phyloP scores from a whole-genome alignment of 2,797 vertebrate genomes.

The Ataeniobius toweri region DNA sequence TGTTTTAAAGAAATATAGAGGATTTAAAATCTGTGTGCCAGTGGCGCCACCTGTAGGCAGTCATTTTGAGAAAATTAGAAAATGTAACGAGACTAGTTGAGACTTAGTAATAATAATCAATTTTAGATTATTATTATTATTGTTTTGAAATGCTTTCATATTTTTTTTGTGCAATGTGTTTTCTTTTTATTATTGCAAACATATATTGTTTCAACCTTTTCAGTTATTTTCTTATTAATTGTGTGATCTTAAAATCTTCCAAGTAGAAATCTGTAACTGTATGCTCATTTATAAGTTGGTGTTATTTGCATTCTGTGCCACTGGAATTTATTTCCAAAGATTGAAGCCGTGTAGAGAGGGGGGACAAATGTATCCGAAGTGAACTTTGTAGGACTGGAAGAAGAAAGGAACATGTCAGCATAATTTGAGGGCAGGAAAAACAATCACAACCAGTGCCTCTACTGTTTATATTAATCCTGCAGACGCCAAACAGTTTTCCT shows the following conservation, averaged over 20 bases:
- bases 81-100: slow-evolving; percentile 61
- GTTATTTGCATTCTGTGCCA: slow-evolving; percentile 32
- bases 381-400: slow-evolving; percentile 57
- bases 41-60: slow-evolving; percentile 83
- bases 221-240: not conserved
- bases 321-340: slow-evolving; percentile 47
- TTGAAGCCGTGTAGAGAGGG: slow-evolving; percentile 48
- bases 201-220: not conserved
- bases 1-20: slow-evolving; percentile 55
- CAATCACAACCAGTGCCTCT: slow-evolving; percentile 72
- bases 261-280: not conserved
- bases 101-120: slow-evolving; percentile 15
- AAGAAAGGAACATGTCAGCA: slow-evolving; percentile 69
- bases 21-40: slow-evolving; percentile 63
- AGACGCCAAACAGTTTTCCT: slow-evolving; percentile 76
- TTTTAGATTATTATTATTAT: not conserved
- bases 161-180: not conserved
- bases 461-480: slow-evolving; percentile 79
- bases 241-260: not conserved
- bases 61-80: slow-evolving; percentile 70
- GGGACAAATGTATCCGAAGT: slow-evolving; percentile 52
- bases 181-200: too few relatives aligned
- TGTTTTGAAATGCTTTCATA: not conserved
- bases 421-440: slow-evolving; percentile 77
- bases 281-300: slow-evolving; percentile 17